A percentile compares a stretch with the other conserved stretches of the same genome.
phyloP scores from a whole-genome alignment of 2,797 vertebrate genomes.

The Remorina albescens region DNA sequence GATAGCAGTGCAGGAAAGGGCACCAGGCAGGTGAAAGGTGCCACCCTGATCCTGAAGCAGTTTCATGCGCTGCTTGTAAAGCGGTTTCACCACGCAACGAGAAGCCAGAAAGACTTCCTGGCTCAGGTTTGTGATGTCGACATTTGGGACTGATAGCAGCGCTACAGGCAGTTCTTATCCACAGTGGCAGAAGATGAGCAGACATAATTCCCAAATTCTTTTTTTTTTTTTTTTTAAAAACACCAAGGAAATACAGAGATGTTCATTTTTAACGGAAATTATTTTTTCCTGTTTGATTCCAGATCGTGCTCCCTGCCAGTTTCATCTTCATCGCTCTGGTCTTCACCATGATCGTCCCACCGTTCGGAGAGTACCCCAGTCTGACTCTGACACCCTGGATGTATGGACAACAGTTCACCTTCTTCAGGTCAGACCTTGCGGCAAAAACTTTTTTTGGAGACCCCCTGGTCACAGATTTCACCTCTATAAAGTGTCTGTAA shows the following conservation, averaged over 20 bases:
- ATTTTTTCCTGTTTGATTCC: conserved; percentile 37
- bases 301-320: conserved; percentile 93
- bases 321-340: conserved; percentile 93
- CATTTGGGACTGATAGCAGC: not conserved
- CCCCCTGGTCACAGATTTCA: not conserved
- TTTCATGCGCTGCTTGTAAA: conserved; percentile 92
- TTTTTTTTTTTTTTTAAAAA: not conserved
- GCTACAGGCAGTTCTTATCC: not conserved
- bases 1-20: conserved; percentile 79
- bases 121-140: conserved; percentile 87
- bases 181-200: not conserved
- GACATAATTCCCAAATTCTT: not conserved
- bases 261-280: not conserved
- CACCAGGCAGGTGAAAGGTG: conserved; percentile 86
- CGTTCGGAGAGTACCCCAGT: conserved; percentile 95
- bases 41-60: conserved; percentile 83
- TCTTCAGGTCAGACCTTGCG: conserved; percentile 88
- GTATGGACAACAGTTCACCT: conserved; percentile 94
- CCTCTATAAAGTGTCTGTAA: not conserved
- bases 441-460: too few species aligned
- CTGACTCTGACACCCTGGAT: conserved; percentile 95
- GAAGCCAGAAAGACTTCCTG: conserved; percentile 93
- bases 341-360: conserved; percentile 92
- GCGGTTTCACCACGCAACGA: conserved; percentile 88
- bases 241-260: not conserved